phyloP scores from a whole-genome alignment of 2,888 invertebrate species.

The Phyllotreta cruciferae region DNA sequence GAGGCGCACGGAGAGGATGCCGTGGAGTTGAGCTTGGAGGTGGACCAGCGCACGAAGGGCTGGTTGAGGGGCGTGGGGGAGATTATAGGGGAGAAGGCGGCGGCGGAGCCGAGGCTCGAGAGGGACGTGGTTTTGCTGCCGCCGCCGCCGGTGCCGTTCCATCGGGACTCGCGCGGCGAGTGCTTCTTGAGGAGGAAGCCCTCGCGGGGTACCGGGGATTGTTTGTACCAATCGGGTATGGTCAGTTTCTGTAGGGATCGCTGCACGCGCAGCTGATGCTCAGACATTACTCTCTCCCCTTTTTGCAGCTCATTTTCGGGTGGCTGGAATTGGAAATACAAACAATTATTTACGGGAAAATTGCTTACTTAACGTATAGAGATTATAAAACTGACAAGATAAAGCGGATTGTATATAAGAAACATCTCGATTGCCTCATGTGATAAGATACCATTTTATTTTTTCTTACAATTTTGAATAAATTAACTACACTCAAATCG shows the following conservation, averaged over 20 bases:
- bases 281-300: slow-evolving; percentile 85
- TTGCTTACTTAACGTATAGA: too few species aligned
- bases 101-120: slow-evolving; percentile 70
- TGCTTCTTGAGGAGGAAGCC: slow-evolving; percentile 81
- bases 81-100: slow-evolving; percentile 54
- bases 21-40: slow-evolving; percentile 76
- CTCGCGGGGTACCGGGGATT: slow-evolving; percentile 74
- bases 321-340: slow-evolving; percentile 70
- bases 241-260: slow-evolving; percentile 92
- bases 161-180: slow-evolving; percentile 57
- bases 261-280: slow-evolving; percentile 92
- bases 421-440: slow-evolving; percentile 1
- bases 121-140: slow-evolving; percentile 84
- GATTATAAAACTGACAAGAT: background rate
- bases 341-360: too few species aligned
- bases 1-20: slow-evolving; percentile 78
- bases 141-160: slow-evolving; percentile 59
- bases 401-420: background rate
- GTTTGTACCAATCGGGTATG: slow-evolving; percentile 93
- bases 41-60: slow-evolving; percentile 74
- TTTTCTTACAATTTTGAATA: too few species aligned
- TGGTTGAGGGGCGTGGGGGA: slow-evolving; percentile 57
- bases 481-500: too few species aligned
- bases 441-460: slow-evolving; percentile 19
- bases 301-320: slow-evolving; percentile 95